Percentiles rank a stretch among this genome's conserved stretches.
Evolutionary conservation across 2,113 vertebrate species (phyloP).

Genomic region (Paramormyrops kingsleyae): DNA sequence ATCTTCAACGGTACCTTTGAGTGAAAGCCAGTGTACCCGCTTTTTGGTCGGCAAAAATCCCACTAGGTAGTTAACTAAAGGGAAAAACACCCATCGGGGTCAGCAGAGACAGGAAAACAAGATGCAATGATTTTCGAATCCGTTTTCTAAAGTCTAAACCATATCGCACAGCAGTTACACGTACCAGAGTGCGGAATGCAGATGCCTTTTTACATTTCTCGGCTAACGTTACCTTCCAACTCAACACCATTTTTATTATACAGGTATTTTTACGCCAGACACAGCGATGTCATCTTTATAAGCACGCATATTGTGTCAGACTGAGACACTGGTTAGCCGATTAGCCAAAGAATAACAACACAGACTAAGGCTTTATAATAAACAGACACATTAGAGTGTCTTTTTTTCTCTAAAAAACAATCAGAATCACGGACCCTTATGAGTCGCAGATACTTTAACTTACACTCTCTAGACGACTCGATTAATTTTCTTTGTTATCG

Average conservation of each 20-base stretch:
- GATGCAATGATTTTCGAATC: neutral
- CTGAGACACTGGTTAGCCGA: neutral
- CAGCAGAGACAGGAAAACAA: neutral
- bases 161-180: neutral
- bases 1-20: neutral
- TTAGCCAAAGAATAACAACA: neutral
- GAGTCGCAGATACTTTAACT: constrained; percentile 23
- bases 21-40: neutral
- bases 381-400: neutral
- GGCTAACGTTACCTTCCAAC: neutral
- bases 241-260: neutral
- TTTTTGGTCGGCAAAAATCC: neutral
- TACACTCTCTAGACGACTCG: constrained; percentile 39
- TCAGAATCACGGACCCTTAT: neutral
- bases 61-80: neutral
- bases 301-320: neutral
- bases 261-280: neutral
- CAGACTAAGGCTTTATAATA: neutral
- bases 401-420: neutral
- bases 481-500: constrained; percentile 23
- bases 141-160: neutral
- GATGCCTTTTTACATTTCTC: neutral
- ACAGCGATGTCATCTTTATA: neutral
- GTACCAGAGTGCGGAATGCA: neutral
- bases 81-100: neutral